These are phyloP conservation scores for Petrolisthes manimaculis DNA, from an alignment of 2,888 invertebrate species.

Conservation along the genomic window DNA sequence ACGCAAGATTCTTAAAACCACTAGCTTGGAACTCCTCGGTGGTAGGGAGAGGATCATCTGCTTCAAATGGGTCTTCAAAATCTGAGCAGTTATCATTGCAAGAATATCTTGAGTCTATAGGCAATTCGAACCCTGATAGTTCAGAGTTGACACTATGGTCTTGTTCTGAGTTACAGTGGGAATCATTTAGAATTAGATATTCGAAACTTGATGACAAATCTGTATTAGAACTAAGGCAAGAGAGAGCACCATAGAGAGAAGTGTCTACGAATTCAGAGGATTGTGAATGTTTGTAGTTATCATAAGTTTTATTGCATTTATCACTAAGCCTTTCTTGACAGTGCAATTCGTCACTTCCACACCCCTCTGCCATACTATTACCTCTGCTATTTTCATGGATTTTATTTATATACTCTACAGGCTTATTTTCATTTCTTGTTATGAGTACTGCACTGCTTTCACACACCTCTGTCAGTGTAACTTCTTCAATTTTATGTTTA, in stretches of 20 bases:
- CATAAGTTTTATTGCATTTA: not conserved
- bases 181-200: not conserved
- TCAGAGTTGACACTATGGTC: no score
- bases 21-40: not conserved
- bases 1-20: not conserved
- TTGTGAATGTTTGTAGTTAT: not conserved
- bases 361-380: not conserved
- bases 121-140: not conserved
- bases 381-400: not conserved
- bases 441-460: not conserved
- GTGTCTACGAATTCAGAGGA: not conserved
- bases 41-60: not conserved
- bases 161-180: no score
- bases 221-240: not conserved
- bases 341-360: not conserved
- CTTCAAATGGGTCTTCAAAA: not conserved
- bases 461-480: not conserved
- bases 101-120: not conserved
- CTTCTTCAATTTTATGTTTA: not conserved
- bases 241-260: constrained; percentile 8
- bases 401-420: not conserved
- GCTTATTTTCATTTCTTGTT: not conserved
- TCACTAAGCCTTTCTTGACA: not conserved
- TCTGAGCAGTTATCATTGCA: not conserved
- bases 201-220: not conserved